phyloP scores from a whole-genome alignment of 92 coral and sea anemone species.

The Meandrina meandrites region DNA sequence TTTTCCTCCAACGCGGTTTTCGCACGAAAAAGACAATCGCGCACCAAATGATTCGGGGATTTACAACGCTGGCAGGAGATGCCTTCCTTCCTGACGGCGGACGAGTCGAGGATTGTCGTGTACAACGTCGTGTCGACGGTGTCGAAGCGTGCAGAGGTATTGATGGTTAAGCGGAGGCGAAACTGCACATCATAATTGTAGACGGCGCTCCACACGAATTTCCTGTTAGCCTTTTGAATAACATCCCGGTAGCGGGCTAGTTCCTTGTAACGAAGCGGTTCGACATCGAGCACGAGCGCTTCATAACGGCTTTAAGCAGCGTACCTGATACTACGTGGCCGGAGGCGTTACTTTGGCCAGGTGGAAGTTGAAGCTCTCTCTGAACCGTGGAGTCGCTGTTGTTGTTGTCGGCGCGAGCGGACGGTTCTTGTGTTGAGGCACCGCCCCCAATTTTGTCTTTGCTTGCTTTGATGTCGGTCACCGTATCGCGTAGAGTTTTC shows the following conservation, averaged over 20 bases:
- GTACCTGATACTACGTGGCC: neutral
- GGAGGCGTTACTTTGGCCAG: neutral
- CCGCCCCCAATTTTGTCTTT: neutral
- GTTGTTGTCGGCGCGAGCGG: neutral
- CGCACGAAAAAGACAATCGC: too few species aligned
- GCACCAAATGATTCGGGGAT: slow-evolving; percentile 26
- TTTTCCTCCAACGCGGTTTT: too few species aligned
- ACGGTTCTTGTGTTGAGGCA: neutral
- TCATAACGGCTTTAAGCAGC: neutral
- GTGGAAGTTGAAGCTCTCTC: too few species aligned
- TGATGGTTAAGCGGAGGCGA: slow-evolving; percentile 4
- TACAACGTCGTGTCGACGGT: slow-evolving; percentile 39
- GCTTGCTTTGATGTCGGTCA: neutral
- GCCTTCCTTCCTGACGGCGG: slow-evolving; percentile 40
- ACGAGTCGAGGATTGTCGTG: slow-evolving; percentile 46
- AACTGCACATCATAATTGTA: slow-evolving; percentile 25
- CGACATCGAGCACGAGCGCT: neutral
- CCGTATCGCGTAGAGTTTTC: neutral
- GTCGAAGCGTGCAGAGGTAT: slow-evolving; percentile 4
- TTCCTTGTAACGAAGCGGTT: slow-evolving; percentile 24
- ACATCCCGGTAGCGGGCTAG: slow-evolving; percentile 24
- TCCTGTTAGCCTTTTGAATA: too few species aligned
- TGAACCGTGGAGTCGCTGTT: neutral
- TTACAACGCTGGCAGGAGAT: slow-evolving; percentile 41
- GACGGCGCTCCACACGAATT: slow-evolving; percentile 34